Base-by-base conservation (phyloP, 2,797 vertebrate genomes). In the Limnodromus scolopaceus region DNA sequence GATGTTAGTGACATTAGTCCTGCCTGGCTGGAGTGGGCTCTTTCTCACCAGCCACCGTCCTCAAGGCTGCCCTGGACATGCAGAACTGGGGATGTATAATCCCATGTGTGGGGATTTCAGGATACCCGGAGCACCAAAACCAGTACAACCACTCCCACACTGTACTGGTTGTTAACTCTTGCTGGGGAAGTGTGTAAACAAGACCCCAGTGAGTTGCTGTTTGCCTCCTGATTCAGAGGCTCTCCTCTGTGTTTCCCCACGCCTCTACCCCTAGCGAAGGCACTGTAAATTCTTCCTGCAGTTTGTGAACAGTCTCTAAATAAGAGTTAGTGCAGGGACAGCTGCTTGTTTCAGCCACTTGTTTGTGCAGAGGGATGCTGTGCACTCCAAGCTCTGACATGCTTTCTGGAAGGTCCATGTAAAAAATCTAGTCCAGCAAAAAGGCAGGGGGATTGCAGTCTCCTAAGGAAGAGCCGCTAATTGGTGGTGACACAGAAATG, bases 401-500 rank as follows among this genome's bases (percentile, higher is more conserved):
- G 5, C 32, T 87, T 84, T 86, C 76, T 86, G 0, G 43, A 25
- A 72, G 13, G 12, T 39, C 65, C 28, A 1, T 46, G 48, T 74
- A n/a, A 70, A 79, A 92, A 92, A 32, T 15, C n/a, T 38, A 10
- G 28, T 65, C 43, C 54, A 71, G 41, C 46, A 72, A 70, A 85
- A 74, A 89, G 55, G 60, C 81, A 70, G 54, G 69, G 91, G n/a
- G 51, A 81, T 72, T 88, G 32, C 36, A 55, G 54, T 24, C 92
- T 95, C 89, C 84, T 84, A 90, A 94, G 92, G 89, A 97, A 96
- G 93, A 86, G 78, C 92, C 70, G 45, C 46, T 97, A 95, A 97
- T 97, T 96, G 96, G 81, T 53, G 78, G 89, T 89, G 89, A 95
- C 92, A 93, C 48, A 95, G 93, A 96, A 96, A 95, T 51, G 84